phyloP scores from a whole-genome alignment of 2,888 invertebrate genomes.

The Micoletzkya japonica region DNA sequence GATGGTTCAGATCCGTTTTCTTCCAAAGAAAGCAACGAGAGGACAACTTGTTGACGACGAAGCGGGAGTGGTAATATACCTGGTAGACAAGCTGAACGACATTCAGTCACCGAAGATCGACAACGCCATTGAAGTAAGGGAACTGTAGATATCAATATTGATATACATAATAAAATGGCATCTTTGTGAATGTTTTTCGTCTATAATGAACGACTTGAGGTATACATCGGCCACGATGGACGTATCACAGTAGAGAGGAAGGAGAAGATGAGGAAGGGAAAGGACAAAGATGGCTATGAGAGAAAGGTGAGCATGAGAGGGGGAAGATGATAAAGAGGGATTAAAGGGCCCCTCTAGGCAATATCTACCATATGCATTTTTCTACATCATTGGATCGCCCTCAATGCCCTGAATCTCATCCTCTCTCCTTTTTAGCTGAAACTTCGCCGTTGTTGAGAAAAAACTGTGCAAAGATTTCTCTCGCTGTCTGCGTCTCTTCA shows the following conservation, averaged over 20 bases:
- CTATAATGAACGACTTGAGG: conserved; percentile 28
- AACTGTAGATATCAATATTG: not conserved
- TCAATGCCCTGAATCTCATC: no score
- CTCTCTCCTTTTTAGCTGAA: no score
- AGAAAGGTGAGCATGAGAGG: conserved; percentile 31
- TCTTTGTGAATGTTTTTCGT: conserved; percentile 21
- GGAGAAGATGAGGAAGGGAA: conserved; percentile 26
- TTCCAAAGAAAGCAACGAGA: conserved; percentile 35
- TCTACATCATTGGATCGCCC: no score
- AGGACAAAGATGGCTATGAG: conserved; percentile 6
- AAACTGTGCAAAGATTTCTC: no score
- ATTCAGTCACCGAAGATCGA: conserved; percentile 43
- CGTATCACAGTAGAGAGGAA: conserved; percentile 50
- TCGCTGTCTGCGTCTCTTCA: no score
- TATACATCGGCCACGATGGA: conserved; percentile 59
- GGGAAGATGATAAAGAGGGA: not conserved
- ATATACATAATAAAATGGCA: no score
- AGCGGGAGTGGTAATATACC: conserved; percentile 43
- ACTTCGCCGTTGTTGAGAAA: no score
- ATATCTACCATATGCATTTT: no score
- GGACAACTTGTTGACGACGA: conserved; percentile 38
- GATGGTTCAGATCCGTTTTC: conserved; percentile 38
- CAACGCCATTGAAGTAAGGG: conserved; percentile 41
- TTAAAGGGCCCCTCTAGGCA: no score
- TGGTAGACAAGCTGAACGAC: conserved; percentile 44